A percentile compares a stretch with the other conserved stretches of the same genome.
phyloP scores from a whole-genome alignment of 1,140 invertebrate species.

The Achroia grisella region DNA sequence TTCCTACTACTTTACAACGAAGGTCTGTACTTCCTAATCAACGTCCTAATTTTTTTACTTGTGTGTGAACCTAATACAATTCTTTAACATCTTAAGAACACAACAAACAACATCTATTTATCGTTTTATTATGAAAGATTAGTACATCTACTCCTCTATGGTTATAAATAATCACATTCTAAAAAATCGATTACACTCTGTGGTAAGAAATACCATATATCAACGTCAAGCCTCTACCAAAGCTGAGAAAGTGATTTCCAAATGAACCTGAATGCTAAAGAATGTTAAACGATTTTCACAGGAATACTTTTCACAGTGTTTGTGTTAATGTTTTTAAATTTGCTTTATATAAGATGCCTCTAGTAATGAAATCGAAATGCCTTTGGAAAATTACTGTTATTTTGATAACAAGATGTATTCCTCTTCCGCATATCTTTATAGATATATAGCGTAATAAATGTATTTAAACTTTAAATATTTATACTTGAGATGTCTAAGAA shows the following conservation, averaged over 20 bases:
- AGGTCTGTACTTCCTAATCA: too few relatives aligned
- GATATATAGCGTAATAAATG: neutral
- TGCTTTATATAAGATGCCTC: too few relatives aligned
- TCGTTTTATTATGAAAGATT: too few relatives aligned
- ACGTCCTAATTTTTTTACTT: too few relatives aligned
- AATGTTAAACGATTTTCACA: constrained; percentile 37
- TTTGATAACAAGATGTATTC: neutral
- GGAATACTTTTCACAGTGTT: neutral
- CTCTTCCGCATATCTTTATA: too few relatives aligned
- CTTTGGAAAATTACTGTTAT: neutral
- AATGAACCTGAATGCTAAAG: constrained; percentile 29
- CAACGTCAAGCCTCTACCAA: constrained; percentile 34
- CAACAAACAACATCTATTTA: too few relatives aligned
- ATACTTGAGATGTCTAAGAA: constrained; percentile 4
- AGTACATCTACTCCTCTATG: too few relatives aligned
- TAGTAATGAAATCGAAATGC: too few relatives aligned
- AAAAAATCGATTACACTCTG: constrained; percentile 13
- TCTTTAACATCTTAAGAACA: too few relatives aligned
- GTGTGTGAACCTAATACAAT: too few relatives aligned
- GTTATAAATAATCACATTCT: constrained; percentile 2
- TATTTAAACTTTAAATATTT: neutral
- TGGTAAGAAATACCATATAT: constrained; percentile 33
- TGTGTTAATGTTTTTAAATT: too few relatives aligned
- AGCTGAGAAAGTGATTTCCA: constrained; percentile 37
- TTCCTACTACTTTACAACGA: too few relatives aligned